Percentiles rank a stretch among this genome's conserved stretches.
Conservation (phyloP, 2,113 vertebrate genomes). For the Rhynchomys soricoides region DNA sequence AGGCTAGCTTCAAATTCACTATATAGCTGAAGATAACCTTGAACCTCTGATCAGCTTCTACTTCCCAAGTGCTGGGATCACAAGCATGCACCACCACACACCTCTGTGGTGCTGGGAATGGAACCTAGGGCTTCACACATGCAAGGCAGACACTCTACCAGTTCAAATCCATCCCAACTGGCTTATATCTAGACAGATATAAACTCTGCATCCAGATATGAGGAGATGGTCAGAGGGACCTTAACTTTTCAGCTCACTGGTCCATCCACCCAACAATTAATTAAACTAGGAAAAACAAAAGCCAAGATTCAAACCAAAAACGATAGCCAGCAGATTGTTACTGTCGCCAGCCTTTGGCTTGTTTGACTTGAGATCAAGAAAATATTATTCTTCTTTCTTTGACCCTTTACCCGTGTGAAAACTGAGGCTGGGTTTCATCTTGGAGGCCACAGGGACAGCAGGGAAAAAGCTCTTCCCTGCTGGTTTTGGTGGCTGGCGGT, state of each 20-base stretch:
- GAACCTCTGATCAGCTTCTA: neutral
- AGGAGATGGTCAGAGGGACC: neutral
- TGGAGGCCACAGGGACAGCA: constrained; percentile 56
- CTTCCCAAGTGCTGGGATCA: neutral
- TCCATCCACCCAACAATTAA: neutral
- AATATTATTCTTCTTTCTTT: accelerated
- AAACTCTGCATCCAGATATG: neutral
- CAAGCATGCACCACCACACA: neutral
- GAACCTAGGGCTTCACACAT: neutral
- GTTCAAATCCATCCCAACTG: neutral
- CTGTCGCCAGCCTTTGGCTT: too few relatives aligned
- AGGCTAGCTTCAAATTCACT: neutral
- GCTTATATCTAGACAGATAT: neutral
- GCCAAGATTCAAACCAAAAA: neutral
- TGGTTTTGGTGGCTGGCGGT: constrained; percentile 16
- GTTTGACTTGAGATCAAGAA: too few relatives aligned
- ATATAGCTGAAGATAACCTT: neutral
- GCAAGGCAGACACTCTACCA: too few relatives aligned
- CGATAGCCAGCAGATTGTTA: too few relatives aligned
- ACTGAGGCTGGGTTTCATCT: constrained; percentile 63
- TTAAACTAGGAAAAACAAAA: neutral
- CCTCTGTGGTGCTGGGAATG: neutral
- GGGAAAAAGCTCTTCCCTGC: constrained; percentile 8
- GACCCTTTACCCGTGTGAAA: constrained; percentile 70
- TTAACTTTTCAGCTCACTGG: neutral